Conservation (phyloP, 2,797 vertebrate genomes). For the Fringilla coelebs region DNA sequence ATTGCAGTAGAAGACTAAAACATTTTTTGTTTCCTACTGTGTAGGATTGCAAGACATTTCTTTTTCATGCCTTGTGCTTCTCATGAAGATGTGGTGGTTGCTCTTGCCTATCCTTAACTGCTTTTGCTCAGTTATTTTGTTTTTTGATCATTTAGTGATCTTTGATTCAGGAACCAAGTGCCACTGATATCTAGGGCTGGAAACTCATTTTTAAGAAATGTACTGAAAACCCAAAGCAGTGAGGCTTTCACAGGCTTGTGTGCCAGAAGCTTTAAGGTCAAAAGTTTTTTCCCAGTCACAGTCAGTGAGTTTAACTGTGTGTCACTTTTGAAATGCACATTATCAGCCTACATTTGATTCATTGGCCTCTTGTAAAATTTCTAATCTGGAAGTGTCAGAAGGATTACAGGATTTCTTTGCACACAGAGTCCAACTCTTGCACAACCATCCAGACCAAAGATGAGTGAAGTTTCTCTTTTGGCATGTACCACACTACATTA, state of each 20-base stretch:
- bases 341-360: not conserved
- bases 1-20: not conserved
- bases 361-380: not conserved
- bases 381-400: not conserved
- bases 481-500: not conserved
- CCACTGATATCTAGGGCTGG: rapidly evolving
- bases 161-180: not conserved
- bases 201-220: not conserved
- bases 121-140: not conserved
- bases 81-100: not conserved
- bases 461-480: not conserved
- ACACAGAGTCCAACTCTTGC: not conserved
- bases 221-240: not conserved
- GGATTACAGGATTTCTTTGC: not conserved
- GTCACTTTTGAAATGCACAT: not conserved
- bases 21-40: not conserved
- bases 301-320: not conserved
- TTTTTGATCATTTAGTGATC: not conserved
- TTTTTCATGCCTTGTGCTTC: not conserved
- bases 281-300: not conserved
- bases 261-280: not conserved
- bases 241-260: not conserved
- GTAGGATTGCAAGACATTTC: not conserved
- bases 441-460: not conserved
- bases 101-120: not conserved